Percentiles rank a stretch among this genome's conserved stretches.
These are phyloP conservation scores for Cladopsammia gracilis DNA, from an alignment of 64 coral and sea anemone species.

Conservation along the genomic window DNA sequence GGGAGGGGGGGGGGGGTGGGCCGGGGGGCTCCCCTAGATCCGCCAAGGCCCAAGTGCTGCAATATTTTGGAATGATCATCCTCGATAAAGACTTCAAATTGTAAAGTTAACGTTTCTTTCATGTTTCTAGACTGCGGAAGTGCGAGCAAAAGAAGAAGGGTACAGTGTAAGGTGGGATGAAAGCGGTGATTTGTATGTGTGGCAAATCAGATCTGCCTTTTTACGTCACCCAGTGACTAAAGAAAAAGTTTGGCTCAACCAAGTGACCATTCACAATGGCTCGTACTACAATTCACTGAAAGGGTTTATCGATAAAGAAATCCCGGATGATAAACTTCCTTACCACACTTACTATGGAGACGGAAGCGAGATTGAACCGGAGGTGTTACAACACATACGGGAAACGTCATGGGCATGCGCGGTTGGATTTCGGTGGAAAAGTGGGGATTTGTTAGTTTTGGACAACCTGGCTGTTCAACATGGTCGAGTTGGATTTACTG, in stretches of 20 bases:
- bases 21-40: too few relatives aligned
- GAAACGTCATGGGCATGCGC: slow-evolving; percentile 43
- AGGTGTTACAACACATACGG: slow-evolving; percentile 60
- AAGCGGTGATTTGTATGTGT: not conserved
- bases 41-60: too few relatives aligned
- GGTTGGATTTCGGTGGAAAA: slow-evolving; percentile 54
- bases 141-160: not conserved
- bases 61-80: too few relatives aligned
- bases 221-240: slow-evolving; percentile 17
- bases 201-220: not conserved
- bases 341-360: slow-evolving; percentile 46
- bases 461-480: slow-evolving; percentile 52
- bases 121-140: not conserved
- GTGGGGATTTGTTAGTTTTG: slow-evolving; percentile 28
- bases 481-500: slow-evolving; percentile 14
- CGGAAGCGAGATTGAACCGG: slow-evolving; percentile 54
- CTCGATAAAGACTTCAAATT: too few relatives aligned
- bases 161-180: not conserved
- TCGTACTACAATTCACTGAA: slow-evolving; percentile 7
- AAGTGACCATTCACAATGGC: not conserved
- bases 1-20: too few relatives aligned
- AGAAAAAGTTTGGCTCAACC: slow-evolving; percentile 53
- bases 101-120: not conserved
- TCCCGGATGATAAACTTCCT: slow-evolving; percentile 3
- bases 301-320: not conserved